Base-by-base conservation (phyloP, 2,888 invertebrate genomes). In the Neoaliturus tenellus region DNA sequence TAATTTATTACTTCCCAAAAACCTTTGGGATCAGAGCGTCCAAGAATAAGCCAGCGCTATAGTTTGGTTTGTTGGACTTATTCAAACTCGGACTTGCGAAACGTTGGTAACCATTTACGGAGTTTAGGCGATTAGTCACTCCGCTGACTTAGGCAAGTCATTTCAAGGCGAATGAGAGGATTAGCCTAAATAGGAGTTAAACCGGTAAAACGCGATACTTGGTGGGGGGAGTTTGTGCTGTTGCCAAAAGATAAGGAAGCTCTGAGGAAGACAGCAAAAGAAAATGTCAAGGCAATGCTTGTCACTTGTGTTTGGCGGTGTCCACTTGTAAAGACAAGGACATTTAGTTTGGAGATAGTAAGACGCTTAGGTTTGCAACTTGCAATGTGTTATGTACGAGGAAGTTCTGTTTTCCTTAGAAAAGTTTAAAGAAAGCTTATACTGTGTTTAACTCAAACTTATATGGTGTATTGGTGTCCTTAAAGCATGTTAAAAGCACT, bases 191-290 rank as follows among this genome's bases (percentile, higher is more conserved):
- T 62, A 62, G 62, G 62, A 1, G 5, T 4, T 62, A 14, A 12
- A 62, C 62, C 28, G 62, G 62, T 62, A 62, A 62, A 28, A 62
- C 62, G 31, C 62, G 62, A 17, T 8, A 5, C 17, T 4, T 28
- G 31, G 62, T 28, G 28, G 14, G 62, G 62, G 25, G 14, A 28
- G n/a, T n/a, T 51, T 10, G 51, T 3, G 62, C 14, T n/a, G 28
- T 6, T 62, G 62, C 62, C 62, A 62, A 62, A 62, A 62, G 62
- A 28, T 62, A 28, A 62, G 62, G 62, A 62, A 62, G 62, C 31
- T 17, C n/a, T 28, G 62, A 62, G 62, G 62, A 62, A 62, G 62
- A 28, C 23, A 12, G n/a, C 8, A 51, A 4, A 14, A 5, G 55
- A 55, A 62, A 62, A 62, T 62, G 62, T 62, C 62, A 62, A 62